These are phyloP conservation scores for Sweltsa coloradensis DNA, from an alignment of 1,140 invertebrate genomes.

Conservation along the genomic window DNA sequence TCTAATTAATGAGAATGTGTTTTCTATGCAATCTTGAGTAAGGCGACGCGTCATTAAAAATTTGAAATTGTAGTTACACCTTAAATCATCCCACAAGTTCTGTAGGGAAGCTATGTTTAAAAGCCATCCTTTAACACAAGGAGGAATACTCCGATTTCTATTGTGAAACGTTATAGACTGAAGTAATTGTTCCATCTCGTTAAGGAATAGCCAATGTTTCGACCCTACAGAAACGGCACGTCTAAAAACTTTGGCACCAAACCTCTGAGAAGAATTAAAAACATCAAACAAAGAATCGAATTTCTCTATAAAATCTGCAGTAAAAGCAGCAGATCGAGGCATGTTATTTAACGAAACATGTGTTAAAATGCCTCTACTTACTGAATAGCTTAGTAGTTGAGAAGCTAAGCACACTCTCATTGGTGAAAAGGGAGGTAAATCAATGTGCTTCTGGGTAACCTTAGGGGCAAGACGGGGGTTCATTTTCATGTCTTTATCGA, in stretches of 20 bases:
- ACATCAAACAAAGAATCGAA: slow-evolving; percentile 3
- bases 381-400: background rate
- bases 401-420: background rate
- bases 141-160: background rate
- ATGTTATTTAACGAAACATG: background rate
- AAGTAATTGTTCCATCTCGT: background rate
- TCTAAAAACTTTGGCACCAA: background rate
- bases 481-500: background rate
- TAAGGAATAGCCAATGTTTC: background rate
- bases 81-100: too few relatives aligned
- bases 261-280: background rate
- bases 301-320: background rate
- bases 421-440: background rate
- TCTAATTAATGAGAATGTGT: too few relatives aligned
- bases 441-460: background rate
- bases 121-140: background rate
- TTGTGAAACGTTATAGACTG: background rate
- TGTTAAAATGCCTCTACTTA: background rate
- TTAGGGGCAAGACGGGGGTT: background rate
- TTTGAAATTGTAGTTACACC: too few relatives aligned
- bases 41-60: too few relatives aligned
- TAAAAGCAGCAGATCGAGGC: background rate
- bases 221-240: too few relatives aligned
- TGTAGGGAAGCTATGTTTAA: too few relatives aligned
- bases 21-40: too few relatives aligned